Evolutionary conservation across 2,888 invertebrate genomes (phyloP), one percentile per base, ranked within the genome.

Genomic region (Galeruca laticollis): DNA sequence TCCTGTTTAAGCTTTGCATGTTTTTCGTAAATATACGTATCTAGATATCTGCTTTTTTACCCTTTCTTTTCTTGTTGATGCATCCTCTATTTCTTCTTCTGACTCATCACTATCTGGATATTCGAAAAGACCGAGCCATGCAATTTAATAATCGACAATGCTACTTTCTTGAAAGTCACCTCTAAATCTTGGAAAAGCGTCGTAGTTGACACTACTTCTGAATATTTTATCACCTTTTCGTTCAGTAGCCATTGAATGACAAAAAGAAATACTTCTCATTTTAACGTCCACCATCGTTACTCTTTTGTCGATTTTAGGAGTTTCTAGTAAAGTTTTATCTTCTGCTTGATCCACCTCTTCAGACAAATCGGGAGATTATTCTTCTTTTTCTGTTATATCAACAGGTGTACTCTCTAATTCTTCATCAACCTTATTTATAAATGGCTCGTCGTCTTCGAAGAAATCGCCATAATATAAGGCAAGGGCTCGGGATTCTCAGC

Each of bases 21-120:
- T 67, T 70, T 67, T 21, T 70, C 71, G 57, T 77, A 78, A n/a
- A 62, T 71, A 77, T 9, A 75, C 74, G 18, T 57, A 60, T 57
- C 78, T 70, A 26, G 75, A 73, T 13, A 78, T 68, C 5, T 33
- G 62, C 6, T 40, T 13, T 13, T 6, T 13, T 11, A 13, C n/a
- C 13, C 69, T 49, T 51, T 59, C 18, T 20, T 47, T 18, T 11
- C 15, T 13, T 71, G 69, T 56, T n/a, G n/a, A n/a, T n/a, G n/a
- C n/a, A n/a, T 71, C 74, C 51, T 72, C 71, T 43, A 70, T 74
- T 56, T 74, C 76, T 35, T 52, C 71, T 15, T 65, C 54, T 9
- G n/a, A 6, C 54, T 54, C 54, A 26, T 26, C 49, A 3, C 4
- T 21, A 2, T 26, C 54, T 26, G 18, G 1, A 47, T 47, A 47